Percentiles rank a stretch among this genome's conserved stretches.
phyloP scores from a whole-genome alignment of 2,113 vertebrate genomes.

The Phalacrocorax pelagicus region DNA sequence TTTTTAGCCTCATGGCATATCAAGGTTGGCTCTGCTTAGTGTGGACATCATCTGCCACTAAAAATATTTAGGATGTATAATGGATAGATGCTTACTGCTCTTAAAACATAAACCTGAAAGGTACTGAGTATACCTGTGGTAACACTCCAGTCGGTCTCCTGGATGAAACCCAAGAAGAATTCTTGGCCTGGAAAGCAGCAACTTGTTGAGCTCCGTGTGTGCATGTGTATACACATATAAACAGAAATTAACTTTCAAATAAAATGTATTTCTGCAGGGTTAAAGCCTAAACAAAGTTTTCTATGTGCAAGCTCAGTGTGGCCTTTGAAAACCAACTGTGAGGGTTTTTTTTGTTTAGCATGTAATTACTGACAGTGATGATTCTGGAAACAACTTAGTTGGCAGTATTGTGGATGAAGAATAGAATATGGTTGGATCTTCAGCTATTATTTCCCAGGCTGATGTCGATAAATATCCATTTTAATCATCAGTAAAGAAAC shows the following conservation, averaged over 20 bases:
- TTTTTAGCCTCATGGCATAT: not conserved
- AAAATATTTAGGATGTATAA: not conserved
- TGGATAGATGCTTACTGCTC: not conserved
- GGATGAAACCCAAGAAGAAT: not conserved
- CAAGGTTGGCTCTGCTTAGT: not conserved
- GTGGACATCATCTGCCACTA: not conserved
- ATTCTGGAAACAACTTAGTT: conserved; percentile 65
- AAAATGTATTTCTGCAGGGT: conserved; percentile 19
- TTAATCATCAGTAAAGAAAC: conserved; percentile 63
- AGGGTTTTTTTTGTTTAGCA: conserved; percentile 32
- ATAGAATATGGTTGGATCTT: conserved; percentile 55
- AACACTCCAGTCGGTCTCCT: not conserved
- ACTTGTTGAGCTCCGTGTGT: not conserved
- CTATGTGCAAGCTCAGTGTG: conserved; percentile 15
- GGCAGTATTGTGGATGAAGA: conserved; percentile 62
- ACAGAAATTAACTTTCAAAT: conserved; percentile 27
- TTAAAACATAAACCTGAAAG: not conserved
- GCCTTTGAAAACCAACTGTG: conserved; percentile 41
- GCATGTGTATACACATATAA: not conserved
- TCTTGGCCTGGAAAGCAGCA: not conserved
- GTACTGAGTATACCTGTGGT: not conserved
- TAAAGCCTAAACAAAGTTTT: conserved; percentile 21
- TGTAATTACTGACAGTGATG: conserved; percentile 62
- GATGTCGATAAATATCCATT: conserved; percentile 66
- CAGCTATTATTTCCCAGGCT: conserved; percentile 55